Evolutionary conservation across 2,113 vertebrate species (phyloP).

Genomic region (Steatornis caripensis): DNA sequence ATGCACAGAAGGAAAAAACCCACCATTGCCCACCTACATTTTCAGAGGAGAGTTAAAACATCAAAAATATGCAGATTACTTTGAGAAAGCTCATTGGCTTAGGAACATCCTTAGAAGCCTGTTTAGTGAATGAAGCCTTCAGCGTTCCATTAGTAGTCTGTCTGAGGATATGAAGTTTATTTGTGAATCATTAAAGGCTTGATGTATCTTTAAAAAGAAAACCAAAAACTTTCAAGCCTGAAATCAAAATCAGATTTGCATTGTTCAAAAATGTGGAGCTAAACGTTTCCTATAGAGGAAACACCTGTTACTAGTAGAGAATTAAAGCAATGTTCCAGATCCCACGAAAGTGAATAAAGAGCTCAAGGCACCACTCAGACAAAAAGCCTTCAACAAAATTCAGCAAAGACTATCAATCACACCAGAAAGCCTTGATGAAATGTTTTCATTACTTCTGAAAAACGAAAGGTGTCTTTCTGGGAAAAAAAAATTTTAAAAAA

Average conservation of each 20-base stretch:
- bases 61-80: neutral
- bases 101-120: neutral
- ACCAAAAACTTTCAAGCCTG: neutral
- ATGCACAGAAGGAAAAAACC: rapidly evolving
- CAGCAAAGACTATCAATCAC: constrained; percentile 48
- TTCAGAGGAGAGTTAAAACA: neutral
- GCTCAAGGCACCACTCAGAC: constrained; percentile 54
- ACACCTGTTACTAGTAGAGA: constrained; percentile 49
- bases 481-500: neutral
- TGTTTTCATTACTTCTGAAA: constrained; percentile 51
- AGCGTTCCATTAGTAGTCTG: neutral
- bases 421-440: constrained; percentile 45
- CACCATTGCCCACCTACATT: neutral
- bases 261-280: constrained; percentile 48
- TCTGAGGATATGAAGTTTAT: neutral
- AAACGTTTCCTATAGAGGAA: constrained; percentile 33
- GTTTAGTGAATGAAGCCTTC: neutral
- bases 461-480: constrained; percentile 22
- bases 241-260: constrained; percentile 30
- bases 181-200: neutral
- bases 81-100: neutral
- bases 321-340: constrained; percentile 38
- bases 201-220: neutral
- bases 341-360: constrained; percentile 46
- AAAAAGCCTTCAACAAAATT: constrained; percentile 42